These are phyloP conservation scores for Zygothrica quintamaculata DNA, from an alignment of 2,888 invertebrate genomes.

Conservation along the genomic window DNA sequence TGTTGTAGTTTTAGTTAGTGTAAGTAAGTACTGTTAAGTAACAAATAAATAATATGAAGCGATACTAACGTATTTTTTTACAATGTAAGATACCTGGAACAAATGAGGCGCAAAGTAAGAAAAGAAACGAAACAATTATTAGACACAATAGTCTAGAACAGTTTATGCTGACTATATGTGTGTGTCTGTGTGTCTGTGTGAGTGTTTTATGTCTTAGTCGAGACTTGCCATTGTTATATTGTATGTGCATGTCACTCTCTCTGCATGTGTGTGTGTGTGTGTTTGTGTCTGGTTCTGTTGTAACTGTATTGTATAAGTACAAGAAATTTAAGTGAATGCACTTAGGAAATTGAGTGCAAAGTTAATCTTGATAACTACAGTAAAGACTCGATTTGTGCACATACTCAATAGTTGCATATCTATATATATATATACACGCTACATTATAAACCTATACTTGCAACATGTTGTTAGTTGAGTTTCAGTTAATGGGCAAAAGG, in stretches of 20 bases:
- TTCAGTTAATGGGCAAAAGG: too few relatives aligned
- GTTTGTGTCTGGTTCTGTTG: background rate
- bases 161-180: constrained; percentile 52
- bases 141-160: constrained; percentile 69
- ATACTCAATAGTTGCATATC: too few relatives aligned
- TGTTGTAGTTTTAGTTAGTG: constrained; percentile 8
- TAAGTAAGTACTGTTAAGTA: constrained; percentile 41
- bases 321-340: background rate
- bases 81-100: constrained; percentile 82
- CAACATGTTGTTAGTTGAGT: too few relatives aligned
- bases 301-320: constrained; percentile 8
- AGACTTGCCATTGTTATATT: background rate
- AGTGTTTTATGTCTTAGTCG: constrained; percentile 1
- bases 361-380: too few relatives aligned
- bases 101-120: constrained; percentile 80
- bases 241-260: background rate
- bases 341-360: constrained; percentile 21
- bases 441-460: too few relatives aligned
- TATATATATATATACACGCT: too few relatives aligned
- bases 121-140: constrained; percentile 76
- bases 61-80: constrained; percentile 83
- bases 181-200: constrained; percentile 12
- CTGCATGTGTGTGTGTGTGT: constrained; percentile 3
- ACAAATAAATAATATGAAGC: constrained; percentile 71
- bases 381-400: too few relatives aligned